Evolutionary conservation across 2,797 vertebrate species (phyloP), one percentile per base, ranked within the genome.

Genomic region (Eulemur rubriventer): DNA sequence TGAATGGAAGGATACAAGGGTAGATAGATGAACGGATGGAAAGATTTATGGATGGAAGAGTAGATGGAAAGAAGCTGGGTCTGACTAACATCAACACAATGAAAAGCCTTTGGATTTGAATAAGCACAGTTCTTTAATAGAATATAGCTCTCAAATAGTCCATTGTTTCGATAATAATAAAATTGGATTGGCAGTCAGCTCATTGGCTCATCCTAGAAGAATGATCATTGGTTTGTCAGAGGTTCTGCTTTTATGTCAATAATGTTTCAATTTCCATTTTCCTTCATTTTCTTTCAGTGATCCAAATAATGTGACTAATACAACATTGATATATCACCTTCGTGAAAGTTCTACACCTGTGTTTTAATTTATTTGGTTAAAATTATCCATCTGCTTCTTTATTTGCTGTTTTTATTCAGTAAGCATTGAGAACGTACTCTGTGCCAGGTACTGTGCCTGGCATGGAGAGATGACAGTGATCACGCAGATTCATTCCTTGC

Each of bases 61-160:
- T 7, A 85, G 65, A 65, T 26, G 38, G 59, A 55, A 81, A 59
- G 38, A 89, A 38, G 3, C 8, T 22, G n/a, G 17, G 12, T n/a
- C 41, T 50, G 3, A 92, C 28, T 88, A 78, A 57, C 9, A 75
- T 41, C 2, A 43, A 48, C 14, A 79, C 7, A 30, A 41, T n/a
- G 33, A 83, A 93, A 88, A 88, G 4, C 6, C 72, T 92, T 88
- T 92, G 52, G 57, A 67, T 91, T 87, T 89, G 89, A 94, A 57
- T 26, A 93, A 57, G 46, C 8, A 28, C 13, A 65, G n/a, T 75
- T 90, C 38, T 65, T 73, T 57, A 9, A 69, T 43, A 63, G 50
- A 89, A 43, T 48, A 50, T 1, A 55, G 7, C 89, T 91, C 59
- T 92, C n/a, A 73, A 75, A 50, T 28, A 57, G 30, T 14, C 20